phyloP scores from a whole-genome alignment of 2,888 invertebrate species.

The Lacanobia wlatinum region DNA sequence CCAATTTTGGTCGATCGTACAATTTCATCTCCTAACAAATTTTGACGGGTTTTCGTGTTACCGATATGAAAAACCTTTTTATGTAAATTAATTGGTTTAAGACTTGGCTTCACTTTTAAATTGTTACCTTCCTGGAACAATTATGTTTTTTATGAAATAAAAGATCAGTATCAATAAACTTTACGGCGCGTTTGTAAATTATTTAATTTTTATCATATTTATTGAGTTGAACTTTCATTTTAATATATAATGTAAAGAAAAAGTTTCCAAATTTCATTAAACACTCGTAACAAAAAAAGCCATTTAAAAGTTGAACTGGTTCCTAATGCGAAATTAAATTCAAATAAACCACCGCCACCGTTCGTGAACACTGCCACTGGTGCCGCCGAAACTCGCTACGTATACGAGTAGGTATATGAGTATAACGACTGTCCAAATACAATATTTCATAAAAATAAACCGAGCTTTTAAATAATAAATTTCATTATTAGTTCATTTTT shows the following conservation, averaged over 20 bases:
- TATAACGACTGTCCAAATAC: neutral
- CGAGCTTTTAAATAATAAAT: neutral
- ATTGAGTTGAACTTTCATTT: neutral
- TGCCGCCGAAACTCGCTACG: neutral
- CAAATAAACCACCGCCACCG: conserved; percentile 6
- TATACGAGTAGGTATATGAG: too few relatives aligned
- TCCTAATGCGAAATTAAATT: conserved; percentile 3
- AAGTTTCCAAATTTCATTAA: neutral
- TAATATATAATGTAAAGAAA: neutral
- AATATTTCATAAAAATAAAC: neutral
- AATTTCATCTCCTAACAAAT: neutral
- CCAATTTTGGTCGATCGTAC: neutral
- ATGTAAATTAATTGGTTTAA: neutral
- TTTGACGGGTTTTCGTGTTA: neutral
- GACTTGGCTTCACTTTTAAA: neutral
- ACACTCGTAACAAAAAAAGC: neutral
- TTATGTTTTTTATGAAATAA: neutral
- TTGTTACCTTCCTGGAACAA: neutral
- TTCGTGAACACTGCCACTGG: neutral
- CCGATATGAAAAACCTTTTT: neutral
- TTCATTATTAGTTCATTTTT: neutral
- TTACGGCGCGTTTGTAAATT: too few relatives aligned
- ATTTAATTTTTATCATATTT: too few relatives aligned
- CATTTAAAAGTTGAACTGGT: neutral
- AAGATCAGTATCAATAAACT: too few relatives aligned